These are phyloP conservation scores for Eublepharis macularius DNA, from an alignment of 2,113 vertebrate species.

Conservation along the genomic window DNA sequence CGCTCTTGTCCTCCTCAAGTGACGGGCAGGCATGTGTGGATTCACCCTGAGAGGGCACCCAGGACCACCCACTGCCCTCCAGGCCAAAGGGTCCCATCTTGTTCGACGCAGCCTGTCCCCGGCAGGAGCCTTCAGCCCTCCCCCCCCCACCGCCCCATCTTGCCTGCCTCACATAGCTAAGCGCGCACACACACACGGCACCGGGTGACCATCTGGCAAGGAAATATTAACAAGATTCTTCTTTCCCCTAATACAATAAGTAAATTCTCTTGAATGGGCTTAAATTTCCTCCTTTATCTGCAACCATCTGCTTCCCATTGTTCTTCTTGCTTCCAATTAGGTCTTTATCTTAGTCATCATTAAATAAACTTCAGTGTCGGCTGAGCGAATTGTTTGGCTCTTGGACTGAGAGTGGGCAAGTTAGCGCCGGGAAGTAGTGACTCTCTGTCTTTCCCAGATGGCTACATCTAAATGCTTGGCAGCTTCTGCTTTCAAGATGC, in stretches of 20 bases:
- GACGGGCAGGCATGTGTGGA: too few relatives aligned
- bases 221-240: background rate
- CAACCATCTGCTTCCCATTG: slow-evolving; percentile 13
- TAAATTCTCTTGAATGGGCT: slow-evolving; percentile 10
- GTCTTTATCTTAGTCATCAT: slow-evolving; percentile 16
- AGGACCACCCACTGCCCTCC: too few relatives aligned
- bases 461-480: background rate
- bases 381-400: background rate
- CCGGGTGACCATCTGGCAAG: slow-evolving; percentile 4
- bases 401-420: too few relatives aligned
- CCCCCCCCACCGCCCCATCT: background rate
- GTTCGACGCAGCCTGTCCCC: background rate
- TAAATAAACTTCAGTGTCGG: slow-evolving; percentile 19
- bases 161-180: too few relatives aligned
- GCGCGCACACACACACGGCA: too few relatives aligned
- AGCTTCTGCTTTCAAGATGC: background rate
- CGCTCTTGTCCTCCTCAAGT: too few relatives aligned
- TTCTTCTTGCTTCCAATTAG: slow-evolving; percentile 9
- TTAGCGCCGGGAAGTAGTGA: background rate
- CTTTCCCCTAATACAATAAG: background rate
- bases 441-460: background rate
- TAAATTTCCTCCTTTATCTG: slow-evolving; percentile 6
- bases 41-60: too few relatives aligned
- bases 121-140: background rate
- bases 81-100: too few relatives aligned